Percentiles rank a stretch among this genome's conserved stretches.
Conservation (phyloP, 2,888 invertebrate genomes). For the Apamea sordens region DNA sequence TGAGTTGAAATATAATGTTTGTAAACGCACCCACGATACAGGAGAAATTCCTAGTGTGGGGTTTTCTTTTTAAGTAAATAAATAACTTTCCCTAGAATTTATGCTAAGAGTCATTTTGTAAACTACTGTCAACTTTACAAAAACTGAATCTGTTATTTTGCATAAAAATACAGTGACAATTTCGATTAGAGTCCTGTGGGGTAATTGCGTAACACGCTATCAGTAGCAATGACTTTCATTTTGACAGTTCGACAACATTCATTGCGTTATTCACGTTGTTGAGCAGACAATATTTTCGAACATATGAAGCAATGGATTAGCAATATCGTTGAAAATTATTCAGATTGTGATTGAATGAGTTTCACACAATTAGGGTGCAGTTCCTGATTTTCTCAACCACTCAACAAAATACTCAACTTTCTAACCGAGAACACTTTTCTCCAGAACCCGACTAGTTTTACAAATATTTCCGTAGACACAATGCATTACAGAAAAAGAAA, state of each 20-base stretch:
- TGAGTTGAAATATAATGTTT: too few relatives aligned
- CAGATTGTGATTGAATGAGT: background rate
- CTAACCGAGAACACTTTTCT: background rate
- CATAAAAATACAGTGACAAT: background rate
- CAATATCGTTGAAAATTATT: background rate
- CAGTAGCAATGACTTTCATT: background rate
- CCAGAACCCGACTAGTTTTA: background rate
- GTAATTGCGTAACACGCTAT: background rate
- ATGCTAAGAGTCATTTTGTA: constrained; percentile 11
- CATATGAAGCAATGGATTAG: background rate
- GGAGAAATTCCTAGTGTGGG: too few relatives aligned
- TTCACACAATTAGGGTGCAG: background rate
- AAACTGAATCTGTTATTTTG: background rate
- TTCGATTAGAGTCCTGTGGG: background rate
- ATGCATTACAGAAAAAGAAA: constrained; percentile 29
- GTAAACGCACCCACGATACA: too few relatives aligned
- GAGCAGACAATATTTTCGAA: background rate
- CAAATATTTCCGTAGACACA: constrained; percentile 34
- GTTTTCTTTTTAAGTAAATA: too few relatives aligned
- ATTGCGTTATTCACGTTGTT: background rate
- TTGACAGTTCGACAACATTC: background rate
- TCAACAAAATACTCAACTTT: background rate
- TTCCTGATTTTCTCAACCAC: background rate
- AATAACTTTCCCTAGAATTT: constrained; percentile 9
- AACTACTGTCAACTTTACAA: background rate